phyloP scores from a whole-genome alignment of 2,888 invertebrate species.

The Plebejus melissa region DNA sequence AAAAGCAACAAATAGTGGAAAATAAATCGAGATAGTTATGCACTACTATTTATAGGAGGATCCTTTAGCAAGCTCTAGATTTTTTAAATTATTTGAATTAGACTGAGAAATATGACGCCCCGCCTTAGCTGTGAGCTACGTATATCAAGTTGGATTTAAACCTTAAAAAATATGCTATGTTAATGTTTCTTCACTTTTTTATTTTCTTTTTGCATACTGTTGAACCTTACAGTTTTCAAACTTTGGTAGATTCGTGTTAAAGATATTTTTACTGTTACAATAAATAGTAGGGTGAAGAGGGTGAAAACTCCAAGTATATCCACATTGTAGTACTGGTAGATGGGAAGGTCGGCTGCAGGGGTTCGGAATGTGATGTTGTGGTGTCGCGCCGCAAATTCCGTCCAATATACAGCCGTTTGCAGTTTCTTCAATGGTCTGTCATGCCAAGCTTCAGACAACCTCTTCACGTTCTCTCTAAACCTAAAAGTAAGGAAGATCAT shows the following conservation, averaged over 20 bases:
- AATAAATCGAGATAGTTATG: no score
- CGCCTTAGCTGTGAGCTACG: no score
- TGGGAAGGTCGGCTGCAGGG: constrained; percentile 75
- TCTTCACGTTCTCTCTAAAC: constrained; percentile 62
- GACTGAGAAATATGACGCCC: no score
- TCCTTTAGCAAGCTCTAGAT: no score
- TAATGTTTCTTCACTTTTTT: background rate
- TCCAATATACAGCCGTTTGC: constrained; percentile 82
- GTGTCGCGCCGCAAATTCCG: constrained; percentile 80
- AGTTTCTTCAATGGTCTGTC: constrained; percentile 79
- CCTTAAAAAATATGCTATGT: background rate
- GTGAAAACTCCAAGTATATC: constrained; percentile 39
- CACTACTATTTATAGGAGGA: no score
- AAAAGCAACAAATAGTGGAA: no score
- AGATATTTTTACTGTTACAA: background rate
- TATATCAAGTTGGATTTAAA: no score
- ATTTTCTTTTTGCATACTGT: background rate
- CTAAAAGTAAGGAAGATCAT: constrained; percentile 45
- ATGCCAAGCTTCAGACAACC: constrained; percentile 74
- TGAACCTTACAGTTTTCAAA: background rate
- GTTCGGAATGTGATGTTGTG: constrained; percentile 68
- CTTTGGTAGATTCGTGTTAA: background rate
- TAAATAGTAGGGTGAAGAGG: background rate
- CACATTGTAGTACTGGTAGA: constrained; percentile 72
- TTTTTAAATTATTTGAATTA: no score